Percentiles rank a stretch among this genome's conserved stretches.
These are phyloP conservation scores for Serinus canaria DNA, from an alignment of 2,113 vertebrate genomes.

Conservation along the genomic window DNA sequence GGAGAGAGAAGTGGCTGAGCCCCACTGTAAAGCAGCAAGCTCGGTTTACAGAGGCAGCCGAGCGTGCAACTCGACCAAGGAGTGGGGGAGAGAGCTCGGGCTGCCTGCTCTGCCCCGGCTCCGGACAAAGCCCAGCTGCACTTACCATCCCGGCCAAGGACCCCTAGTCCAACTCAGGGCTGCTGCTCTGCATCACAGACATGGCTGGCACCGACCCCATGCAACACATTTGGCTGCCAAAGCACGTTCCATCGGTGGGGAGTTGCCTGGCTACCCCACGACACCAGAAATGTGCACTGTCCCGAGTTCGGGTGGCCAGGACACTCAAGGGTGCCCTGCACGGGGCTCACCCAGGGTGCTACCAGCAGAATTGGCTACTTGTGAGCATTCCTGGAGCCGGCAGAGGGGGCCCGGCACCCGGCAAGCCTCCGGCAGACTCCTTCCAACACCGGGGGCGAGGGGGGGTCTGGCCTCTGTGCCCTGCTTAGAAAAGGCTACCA, in stretches of 20 bases:
- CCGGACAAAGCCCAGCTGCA: not conserved
- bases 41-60: not conserved
- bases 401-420: slow-evolving; percentile 51
- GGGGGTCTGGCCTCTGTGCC: not conserved
- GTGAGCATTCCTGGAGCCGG: not conserved
- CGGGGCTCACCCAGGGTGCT: not conserved
- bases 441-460: not conserved
- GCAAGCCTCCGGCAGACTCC: not conserved
- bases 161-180: not conserved
- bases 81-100: not conserved
- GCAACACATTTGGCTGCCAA: not conserved
- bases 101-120: not conserved
- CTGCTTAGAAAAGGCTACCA: not conserved
- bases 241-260: accelerated
- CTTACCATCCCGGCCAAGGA: not conserved
- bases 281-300: accelerated
- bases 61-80: not conserved
- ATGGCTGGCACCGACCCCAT: accelerated
- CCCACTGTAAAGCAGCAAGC: not conserved
- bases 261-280: not conserved
- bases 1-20: not conserved
- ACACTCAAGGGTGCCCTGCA: not conserved
- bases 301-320: accelerated
- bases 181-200: not conserved
- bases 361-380: not conserved